Evolutionary conservation across 2,797 vertebrate species (phyloP).

Genomic region (Vipera ursinii): DNA sequence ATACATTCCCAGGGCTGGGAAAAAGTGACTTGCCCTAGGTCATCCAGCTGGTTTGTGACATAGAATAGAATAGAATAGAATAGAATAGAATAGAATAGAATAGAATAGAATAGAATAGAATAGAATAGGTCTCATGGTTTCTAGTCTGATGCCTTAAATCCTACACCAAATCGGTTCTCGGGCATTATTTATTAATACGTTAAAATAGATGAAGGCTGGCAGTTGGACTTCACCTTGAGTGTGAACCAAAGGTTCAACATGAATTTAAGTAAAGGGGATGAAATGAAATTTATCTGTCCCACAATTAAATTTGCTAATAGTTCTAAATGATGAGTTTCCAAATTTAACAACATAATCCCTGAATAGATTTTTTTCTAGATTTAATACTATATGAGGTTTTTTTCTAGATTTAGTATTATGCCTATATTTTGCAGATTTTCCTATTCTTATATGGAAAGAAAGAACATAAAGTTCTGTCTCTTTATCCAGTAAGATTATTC

Average conservation of each 20-base stretch:
- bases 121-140: neutral
- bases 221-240: neutral
- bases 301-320: neutral
- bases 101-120: no score
- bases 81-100: no score
- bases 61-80: no score
- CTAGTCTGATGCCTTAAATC: neutral
- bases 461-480: neutral
- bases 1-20: neutral
- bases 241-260: neutral
- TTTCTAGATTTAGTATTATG: neutral
- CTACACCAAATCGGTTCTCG: neutral
- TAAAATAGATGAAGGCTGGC: neutral
- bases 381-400: neutral
- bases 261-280: neutral
- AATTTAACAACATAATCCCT: neutral
- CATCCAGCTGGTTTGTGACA: neutral
- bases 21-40: neutral
- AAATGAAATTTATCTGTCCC: neutral
- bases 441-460: neutral
- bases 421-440: neutral
- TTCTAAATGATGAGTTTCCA: neutral
- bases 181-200: no score
- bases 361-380: neutral
- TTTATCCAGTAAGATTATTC: neutral